Base-by-base conservation (phyloP, 2,888 invertebrate genomes). In the Stenurella melanura region DNA sequence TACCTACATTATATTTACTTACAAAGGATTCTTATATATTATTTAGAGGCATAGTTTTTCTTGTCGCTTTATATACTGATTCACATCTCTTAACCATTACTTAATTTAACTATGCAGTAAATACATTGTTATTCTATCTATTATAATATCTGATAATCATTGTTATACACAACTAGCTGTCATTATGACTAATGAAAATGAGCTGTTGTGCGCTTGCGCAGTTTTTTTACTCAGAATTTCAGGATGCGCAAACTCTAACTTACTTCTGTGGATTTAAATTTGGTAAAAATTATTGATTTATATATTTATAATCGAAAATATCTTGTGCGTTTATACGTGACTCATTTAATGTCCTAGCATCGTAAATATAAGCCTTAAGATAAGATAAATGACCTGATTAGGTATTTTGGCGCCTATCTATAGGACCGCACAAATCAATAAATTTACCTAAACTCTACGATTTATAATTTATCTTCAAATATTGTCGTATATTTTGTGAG, bases 71-170 rank as follows among this genome's bases (percentile, higher is more conserved):
- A n/a, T 54, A 63, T 12, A 63, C 58, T 54, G 61, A 21, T 30
- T 21, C 72, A 72, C 63, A 63, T 50, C 54, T 72, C 18, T 19
- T 61, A 50, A 50, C 26, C 72, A 56, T 72, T 56, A 72, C 54
- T 72, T 72, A 63, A 63, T 63, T 60, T 72, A 63, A 15, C 38
- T 26, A 9, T 63, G 72, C 42, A 60, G 61, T 72, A 72, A 72
- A 72, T 63, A 63, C 72, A 72, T 72, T 72, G 61, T 38, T 63
- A n/a, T 72, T 30, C 83, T 75, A 75, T 64, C 66, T 75, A 64
- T 70, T 70, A 83, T 75, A 75, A 60, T 73, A 66, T 71, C 67
- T 71, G 69, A 75, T 75, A 75, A 75, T 75, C 75, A 75, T 75
- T 75, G 69, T 75, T 60, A 64, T 66, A 66, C 38, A 67, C 66